Conservation (phyloP, 2,797 vertebrate genomes). For the Bradypodion pumilum region DNA sequence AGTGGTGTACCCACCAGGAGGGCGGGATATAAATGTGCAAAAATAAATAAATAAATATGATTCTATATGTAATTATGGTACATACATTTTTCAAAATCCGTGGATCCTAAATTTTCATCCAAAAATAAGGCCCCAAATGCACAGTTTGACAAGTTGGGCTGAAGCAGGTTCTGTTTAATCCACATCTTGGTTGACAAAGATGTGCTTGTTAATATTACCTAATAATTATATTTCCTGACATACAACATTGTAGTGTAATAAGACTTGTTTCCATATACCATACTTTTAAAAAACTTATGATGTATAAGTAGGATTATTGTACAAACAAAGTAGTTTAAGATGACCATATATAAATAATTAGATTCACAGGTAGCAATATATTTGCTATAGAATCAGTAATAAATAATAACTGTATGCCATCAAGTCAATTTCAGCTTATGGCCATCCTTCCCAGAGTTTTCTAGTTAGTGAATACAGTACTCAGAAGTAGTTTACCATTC, state of each 20-base stretch:
- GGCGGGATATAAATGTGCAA: too few relatives aligned
- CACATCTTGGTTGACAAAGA: constrained; percentile 20
- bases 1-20: too few relatives aligned
- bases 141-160: background rate
- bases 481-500: too few relatives aligned
- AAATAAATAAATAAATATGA: too few relatives aligned
- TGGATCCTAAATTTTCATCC: constrained; percentile 5
- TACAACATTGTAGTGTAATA: background rate
- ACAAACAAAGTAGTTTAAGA: background rate
- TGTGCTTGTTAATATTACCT: background rate
- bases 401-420: too few relatives aligned
- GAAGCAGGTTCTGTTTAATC: background rate
- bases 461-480: too few relatives aligned
- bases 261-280: background rate
- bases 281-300: background rate
- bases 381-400: background rate
- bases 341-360: background rate
- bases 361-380: background rate
- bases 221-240: background rate
- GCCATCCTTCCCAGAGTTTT: too few relatives aligned
- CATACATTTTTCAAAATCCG: background rate
- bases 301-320: background rate
- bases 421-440: too few relatives aligned
- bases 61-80: too few relatives aligned
- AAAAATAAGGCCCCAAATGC: constrained; percentile 18